phyloP scores from a whole-genome alignment of 2,113 vertebrate species.

The Daphoenositta chrysoptera region DNA sequence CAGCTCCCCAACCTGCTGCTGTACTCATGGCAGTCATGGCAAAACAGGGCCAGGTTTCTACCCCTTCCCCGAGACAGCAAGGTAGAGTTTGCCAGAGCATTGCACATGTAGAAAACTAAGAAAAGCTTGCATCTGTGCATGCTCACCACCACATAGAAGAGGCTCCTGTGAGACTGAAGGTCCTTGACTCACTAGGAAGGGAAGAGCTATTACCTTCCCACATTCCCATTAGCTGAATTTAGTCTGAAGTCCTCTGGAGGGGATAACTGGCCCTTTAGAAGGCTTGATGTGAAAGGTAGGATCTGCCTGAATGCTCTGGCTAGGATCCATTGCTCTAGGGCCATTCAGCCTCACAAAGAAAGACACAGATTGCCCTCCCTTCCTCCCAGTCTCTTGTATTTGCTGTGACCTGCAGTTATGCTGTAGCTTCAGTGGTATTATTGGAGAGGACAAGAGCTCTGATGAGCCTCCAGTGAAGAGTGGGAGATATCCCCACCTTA shows the following conservation, averaged over 20 bases:
- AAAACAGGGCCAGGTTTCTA: neutral
- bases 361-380: neutral
- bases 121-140: neutral
- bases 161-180: neutral
- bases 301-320: neutral
- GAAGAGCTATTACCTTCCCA: neutral
- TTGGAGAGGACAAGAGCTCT: neutral
- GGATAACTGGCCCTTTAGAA: neutral
- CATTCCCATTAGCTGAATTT: neutral
- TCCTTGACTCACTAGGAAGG: neutral
- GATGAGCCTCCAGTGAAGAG: neutral
- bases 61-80: neutral
- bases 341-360: neutral
- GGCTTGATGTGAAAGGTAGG: neutral
- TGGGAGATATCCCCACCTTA: neutral
- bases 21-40: neutral
- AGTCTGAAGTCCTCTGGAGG: neutral
- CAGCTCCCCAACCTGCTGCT: neutral
- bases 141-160: neutral
- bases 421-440: neutral
- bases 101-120: neutral
- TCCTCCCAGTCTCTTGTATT: neutral
- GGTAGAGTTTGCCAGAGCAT: neutral
- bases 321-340: neutral
- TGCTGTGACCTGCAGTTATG: neutral